Evolutionary conservation across 2,888 invertebrate species (phyloP), one percentile per base, ranked within the genome.

Genomic region (Agrilus cyanescens): DNA sequence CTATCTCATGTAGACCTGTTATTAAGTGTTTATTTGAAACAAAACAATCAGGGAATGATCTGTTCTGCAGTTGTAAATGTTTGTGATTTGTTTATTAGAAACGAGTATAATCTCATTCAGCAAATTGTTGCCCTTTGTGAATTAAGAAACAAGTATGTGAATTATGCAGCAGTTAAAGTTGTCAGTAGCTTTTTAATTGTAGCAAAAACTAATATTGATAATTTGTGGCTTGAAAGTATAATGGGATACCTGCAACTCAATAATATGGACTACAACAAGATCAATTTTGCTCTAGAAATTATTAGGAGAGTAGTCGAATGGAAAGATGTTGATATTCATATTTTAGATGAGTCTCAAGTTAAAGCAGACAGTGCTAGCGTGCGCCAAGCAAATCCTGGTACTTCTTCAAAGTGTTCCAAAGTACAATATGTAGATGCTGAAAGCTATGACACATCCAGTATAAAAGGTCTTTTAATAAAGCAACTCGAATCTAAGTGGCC

Each of bases 261-360:
- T 60, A 76, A 76, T 55, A 72, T 76, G 37, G 78, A 81, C 62
- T 75, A 76, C 58, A 69, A 73, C 41, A 85, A 85, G 63, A 84
- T 88, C 62, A 80, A 85, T 56, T 88, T 88, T 63, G 84, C 85
- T 49, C 68, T 90, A 53, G 88, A 89, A 60, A 78, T 90, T 36
- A 82, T 90, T 39, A 86, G 86, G 59, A 76, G 86, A 53, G 85
- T 90, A 56, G 84, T 90, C 0, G 89, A 90, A 59, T 89, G 88
- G 82, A 89, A 86, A 58, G 88, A 90, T 65, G 69, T 82, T 20
- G 80, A 83, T 59, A 75, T 79, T 53, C 88, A 88, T 69, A 84
- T 87, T 1, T 61, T 86, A 32, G 87, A 88, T 58, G 87, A 86
- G 68, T 54, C 60, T 58, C 15, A 67, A 59, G 40, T 60, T 57